Evolutionary conservation across 2,113 vertebrate genomes (phyloP).

Genomic region (Ptyas mucosa): DNA sequence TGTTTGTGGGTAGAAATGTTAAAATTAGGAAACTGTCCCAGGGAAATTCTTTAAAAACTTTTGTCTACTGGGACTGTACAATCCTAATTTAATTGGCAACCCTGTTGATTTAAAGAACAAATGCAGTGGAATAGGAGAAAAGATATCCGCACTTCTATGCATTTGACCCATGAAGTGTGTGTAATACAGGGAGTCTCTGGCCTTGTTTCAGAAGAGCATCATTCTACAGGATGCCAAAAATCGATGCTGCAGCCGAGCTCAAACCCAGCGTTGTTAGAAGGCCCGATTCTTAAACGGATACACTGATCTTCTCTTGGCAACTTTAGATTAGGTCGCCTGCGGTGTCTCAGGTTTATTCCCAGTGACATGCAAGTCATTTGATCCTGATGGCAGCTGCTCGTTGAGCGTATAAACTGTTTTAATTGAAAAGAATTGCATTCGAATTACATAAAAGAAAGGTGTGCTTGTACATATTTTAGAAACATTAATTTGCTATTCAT

Average conservation of each 20-base stretch:
- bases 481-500: not conserved
- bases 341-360: not conserved
- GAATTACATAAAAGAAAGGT: not conserved
- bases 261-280: not conserved
- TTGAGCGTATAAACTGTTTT: not conserved
- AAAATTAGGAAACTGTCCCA: not conserved
- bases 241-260: not conserved
- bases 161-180: not conserved
- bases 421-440: not conserved
- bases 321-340: not conserved
- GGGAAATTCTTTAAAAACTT: not conserved
- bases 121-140: not conserved
- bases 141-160: not conserved
- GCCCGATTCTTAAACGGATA: not conserved
- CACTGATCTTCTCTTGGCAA: not conserved
- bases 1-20: not conserved
- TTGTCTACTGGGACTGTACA: not conserved
- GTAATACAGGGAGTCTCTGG: not conserved
- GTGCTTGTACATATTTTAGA: not conserved
- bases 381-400: not conserved
- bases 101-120: not conserved
- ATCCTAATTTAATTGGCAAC: not conserved
- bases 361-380: not conserved
- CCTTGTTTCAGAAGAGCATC: not conserved
- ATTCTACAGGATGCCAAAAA: not conserved